Evolutionary conservation across 92 coral and sea anemone species (phyloP).

Genomic region (Zoanthus solanderi): DNA sequence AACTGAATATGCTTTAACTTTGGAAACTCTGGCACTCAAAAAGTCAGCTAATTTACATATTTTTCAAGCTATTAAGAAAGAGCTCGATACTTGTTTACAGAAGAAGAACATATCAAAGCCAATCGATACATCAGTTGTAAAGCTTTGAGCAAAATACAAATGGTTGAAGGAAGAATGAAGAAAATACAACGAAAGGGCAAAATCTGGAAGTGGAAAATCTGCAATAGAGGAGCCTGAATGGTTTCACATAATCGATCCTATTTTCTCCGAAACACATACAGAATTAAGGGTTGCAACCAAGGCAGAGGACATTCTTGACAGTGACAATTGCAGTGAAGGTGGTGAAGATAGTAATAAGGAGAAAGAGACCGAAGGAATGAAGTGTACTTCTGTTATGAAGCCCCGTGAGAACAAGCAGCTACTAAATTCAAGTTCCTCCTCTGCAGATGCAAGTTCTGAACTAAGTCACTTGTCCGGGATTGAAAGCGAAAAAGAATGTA

Average conservation of each 20-base stretch:
- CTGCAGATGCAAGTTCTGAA: constrained; percentile 41
- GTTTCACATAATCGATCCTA: constrained; percentile 32
- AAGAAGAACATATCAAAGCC: background rate
- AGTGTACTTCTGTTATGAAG: constrained; percentile 31
- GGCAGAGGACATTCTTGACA: background rate
- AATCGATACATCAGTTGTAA: constrained; percentile 26
- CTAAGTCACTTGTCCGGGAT: background rate
- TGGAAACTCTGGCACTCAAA: constrained; percentile 17
- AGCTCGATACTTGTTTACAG: constrained; percentile 1
- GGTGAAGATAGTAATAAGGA: background rate
- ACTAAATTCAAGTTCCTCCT: constrained; percentile 50
- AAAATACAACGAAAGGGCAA: constrained; percentile 13
- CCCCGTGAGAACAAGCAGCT: constrained; percentile 45
- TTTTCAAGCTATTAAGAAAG: background rate
- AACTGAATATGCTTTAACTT: background rate
- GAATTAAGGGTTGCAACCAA: background rate
- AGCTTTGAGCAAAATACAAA: constrained; percentile 31
- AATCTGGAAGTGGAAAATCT: constrained; percentile 28
- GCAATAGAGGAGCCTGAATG: constrained; percentile 33
- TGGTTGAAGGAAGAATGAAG: constrained; percentile 17
- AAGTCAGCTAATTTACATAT: constrained; percentile 15
- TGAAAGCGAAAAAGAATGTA: too few species aligned
- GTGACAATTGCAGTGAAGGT: background rate
- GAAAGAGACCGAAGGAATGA: background rate
- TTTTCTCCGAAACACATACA: constrained; percentile 40